Evolutionary conservation across 2,797 vertebrate genomes (phyloP).

Genomic region (Micropoecilia bifurca): DNA sequence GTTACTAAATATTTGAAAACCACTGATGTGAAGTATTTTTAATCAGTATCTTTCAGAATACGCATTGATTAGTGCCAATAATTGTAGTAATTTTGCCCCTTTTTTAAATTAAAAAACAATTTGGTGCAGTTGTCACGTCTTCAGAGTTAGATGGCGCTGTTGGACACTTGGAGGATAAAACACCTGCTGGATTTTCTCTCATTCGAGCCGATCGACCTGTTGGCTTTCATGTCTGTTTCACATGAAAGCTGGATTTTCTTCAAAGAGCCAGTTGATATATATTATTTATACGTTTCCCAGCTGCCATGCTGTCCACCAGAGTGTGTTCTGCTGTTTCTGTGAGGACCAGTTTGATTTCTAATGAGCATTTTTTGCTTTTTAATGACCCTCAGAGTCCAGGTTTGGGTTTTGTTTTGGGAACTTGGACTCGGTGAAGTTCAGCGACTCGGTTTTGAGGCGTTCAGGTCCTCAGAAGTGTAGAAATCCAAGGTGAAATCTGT

Average conservation of each 20-base stretch:
- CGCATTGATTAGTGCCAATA: conserved; percentile 23
- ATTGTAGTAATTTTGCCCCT: conserved; percentile 8
- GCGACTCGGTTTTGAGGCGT: not conserved
- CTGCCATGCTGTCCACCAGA: conserved; percentile 3
- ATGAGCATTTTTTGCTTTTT: not conserved
- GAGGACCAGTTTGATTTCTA: not conserved
- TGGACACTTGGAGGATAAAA: not conserved
- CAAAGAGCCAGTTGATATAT: conserved; percentile 5
- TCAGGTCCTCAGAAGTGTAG: conserved; percentile 1
- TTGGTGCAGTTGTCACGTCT: not conserved
- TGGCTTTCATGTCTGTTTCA: conserved; percentile 21
- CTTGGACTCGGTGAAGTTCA: not conserved
- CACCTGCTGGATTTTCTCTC: not conserved
- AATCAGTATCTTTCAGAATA: not conserved
- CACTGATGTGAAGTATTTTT: no score
- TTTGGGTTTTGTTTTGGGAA: not conserved
- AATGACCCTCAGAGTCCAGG: not conserved
- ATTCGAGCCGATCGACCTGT: not conserved
- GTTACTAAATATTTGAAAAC: no score
- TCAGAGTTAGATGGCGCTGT: not conserved
- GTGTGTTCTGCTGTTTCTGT: not conserved
- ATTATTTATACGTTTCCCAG: conserved; percentile 3
- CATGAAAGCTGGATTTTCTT: conserved; percentile 30
- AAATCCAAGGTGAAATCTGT: conserved; percentile 1
- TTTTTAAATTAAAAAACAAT: conserved; percentile 5